Evolutionary conservation across 2,888 invertebrate species (phyloP).

Genomic region (Cynaeus angustus): DNA sequence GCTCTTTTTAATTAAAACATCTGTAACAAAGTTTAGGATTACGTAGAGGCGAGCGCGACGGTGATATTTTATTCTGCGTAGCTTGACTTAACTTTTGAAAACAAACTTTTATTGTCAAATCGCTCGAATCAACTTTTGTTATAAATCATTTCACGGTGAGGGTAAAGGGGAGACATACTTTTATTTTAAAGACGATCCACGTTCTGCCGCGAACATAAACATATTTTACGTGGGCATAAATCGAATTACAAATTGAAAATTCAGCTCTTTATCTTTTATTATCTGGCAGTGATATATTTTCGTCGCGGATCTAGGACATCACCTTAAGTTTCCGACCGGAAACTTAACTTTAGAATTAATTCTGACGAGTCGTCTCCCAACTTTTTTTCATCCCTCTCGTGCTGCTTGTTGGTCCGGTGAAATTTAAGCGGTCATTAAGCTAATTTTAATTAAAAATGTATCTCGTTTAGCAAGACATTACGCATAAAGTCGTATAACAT

Average conservation of each 20-base stretch:
- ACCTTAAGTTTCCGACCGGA: conserved; percentile 9
- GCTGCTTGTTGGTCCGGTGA: conserved; percentile 22
- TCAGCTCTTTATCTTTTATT: conserved; percentile 50
- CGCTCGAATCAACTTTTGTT: conserved; percentile 51
- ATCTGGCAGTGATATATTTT: conserved; percentile 41
- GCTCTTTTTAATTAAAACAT: conserved; percentile 53
- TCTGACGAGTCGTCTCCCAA: conserved; percentile 24
- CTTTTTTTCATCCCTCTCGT: conserved; percentile 11
- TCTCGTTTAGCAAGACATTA: conserved; percentile 55
- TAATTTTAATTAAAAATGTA: conserved; percentile 51
- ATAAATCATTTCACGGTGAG: conserved; percentile 49
- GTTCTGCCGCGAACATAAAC: conserved; percentile 51
- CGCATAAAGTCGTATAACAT: conserved; percentile 60
- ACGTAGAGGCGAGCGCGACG: conserved; percentile 38
- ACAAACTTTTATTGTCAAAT: conserved; percentile 53
- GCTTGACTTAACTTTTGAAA: conserved; percentile 44
- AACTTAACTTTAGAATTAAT: conserved; percentile 16
- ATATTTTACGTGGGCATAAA: conserved; percentile 53
- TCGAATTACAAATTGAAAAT: conserved; percentile 54
- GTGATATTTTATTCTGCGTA: conserved; percentile 51
- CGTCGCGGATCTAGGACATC: conserved; percentile 12
- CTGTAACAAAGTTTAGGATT: conserved; percentile 51
- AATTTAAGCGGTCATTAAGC: conserved; percentile 46
- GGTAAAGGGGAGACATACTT: conserved; percentile 29
- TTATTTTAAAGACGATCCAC: conserved; percentile 53